Percentiles rank a stretch among this genome's conserved stretches.
Evolutionary conservation across 2,113 vertebrate species (phyloP).

Genomic region (Neotoma lepida): DNA sequence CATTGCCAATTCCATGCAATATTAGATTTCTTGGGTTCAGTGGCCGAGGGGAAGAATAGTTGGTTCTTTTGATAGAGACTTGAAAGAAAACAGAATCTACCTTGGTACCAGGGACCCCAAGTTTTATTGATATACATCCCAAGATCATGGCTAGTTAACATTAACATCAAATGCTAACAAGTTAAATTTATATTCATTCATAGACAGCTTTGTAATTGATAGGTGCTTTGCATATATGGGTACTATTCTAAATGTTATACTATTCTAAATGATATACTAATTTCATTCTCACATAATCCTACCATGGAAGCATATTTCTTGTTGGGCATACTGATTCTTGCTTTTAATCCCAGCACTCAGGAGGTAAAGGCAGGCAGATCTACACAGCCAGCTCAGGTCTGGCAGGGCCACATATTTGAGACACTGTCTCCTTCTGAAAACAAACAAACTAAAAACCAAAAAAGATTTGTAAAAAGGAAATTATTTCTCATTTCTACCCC

Average conservation of each 20-base stretch:
- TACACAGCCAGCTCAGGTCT: neutral
- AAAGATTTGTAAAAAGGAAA: too few relatives aligned
- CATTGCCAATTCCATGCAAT: neutral
- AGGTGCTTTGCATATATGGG: neutral
- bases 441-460: neutral
- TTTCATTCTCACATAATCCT: neutral
- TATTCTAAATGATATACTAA: neutral
- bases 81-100: neutral
- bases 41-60: neutral
- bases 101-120: neutral
- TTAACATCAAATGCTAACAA: neutral
- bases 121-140: neutral
- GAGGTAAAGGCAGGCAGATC: neutral
- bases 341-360: neutral
- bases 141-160: neutral
- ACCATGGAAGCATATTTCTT: neutral
- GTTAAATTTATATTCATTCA: neutral
- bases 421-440: too few relatives aligned
- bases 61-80: constrained; percentile 3
- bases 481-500: neutral
- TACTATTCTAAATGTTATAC: neutral
- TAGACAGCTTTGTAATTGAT: neutral
- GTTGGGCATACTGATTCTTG: neutral
- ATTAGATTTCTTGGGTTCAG: neutral
- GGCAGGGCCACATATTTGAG: neutral